Percentiles rank a stretch among this genome's conserved stretches.
These are phyloP conservation scores for Catharus fuscescens DNA, from an alignment of 2,113 vertebrate genomes.

Conservation along the genomic window DNA sequence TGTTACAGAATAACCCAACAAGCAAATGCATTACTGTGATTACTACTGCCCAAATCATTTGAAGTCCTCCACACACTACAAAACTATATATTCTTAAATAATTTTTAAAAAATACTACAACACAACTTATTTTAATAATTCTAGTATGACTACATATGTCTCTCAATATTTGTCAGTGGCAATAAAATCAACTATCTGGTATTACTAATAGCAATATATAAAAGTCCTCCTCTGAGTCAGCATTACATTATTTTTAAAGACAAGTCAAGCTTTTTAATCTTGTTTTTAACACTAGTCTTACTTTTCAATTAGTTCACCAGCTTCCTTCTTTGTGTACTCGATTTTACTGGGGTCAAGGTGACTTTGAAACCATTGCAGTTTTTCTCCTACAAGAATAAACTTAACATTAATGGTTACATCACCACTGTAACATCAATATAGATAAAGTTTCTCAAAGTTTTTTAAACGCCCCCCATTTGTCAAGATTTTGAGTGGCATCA, in stretches of 20 bases:
- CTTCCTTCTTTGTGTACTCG: slow-evolving; percentile 85
- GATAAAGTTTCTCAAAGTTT: neutral
- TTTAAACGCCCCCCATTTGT: neutral
- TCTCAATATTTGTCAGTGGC: neutral
- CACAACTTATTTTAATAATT: neutral
- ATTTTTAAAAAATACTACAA: neutral
- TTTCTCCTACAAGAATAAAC: slow-evolving; percentile 85
- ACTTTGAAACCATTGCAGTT: slow-evolving; percentile 92
- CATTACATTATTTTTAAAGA: neutral
- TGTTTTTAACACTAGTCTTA: slow-evolving; percentile 56
- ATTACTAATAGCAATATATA: neutral
- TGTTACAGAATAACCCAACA: neutral
- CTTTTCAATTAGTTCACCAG: slow-evolving; percentile 90
- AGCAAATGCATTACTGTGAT: neutral
- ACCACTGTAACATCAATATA: neutral
- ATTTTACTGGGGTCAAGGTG: slow-evolving; percentile 84
- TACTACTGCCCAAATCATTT: neutral
- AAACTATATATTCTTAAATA: neutral
- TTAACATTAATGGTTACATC: neutral
- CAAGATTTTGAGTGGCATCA: neutral
- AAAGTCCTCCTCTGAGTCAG: neutral
- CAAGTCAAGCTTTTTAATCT: neutral
- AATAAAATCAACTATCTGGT: neutral
- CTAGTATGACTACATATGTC: neutral
- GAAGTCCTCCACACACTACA: neutral